Conservation (phyloP, 2,888 invertebrate genomes). For the Lasioglossum leucozonium region DNA sequence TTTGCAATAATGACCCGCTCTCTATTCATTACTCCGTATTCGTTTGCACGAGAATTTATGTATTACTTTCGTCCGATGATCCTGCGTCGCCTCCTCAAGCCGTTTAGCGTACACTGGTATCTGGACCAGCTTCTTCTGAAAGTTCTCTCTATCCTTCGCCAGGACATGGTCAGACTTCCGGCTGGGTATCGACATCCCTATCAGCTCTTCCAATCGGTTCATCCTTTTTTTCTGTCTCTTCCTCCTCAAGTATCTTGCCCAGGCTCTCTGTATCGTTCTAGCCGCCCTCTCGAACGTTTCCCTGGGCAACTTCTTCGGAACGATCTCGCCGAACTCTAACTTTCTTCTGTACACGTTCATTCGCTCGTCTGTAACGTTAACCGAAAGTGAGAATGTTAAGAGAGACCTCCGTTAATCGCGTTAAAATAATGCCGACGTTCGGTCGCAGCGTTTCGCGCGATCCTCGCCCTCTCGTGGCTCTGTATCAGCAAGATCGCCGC, state of each 20-base stretch:
- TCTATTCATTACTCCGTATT: too few relatives aligned
- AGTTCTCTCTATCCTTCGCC: slow-evolving; percentile 83
- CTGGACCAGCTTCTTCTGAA: slow-evolving; percentile 73
- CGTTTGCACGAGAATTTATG: neutral
- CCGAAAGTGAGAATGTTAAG: neutral
- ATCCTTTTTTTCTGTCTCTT: slow-evolving; percentile 84
- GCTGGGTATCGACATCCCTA: slow-evolving; percentile 87
- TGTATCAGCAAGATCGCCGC: slow-evolving; percentile 74
- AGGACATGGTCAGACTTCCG: slow-evolving; percentile 85
- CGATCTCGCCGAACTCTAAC: slow-evolving; percentile 56
- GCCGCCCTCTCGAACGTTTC: slow-evolving; percentile 74
- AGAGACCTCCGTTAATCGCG: neutral
- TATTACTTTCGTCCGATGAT: slow-evolving; percentile 69
- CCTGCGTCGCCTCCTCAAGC: slow-evolving; percentile 78
- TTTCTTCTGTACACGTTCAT: slow-evolving; percentile 61
- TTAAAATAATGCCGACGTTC: slow-evolving; percentile 44
- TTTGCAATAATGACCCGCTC: too few relatives aligned
- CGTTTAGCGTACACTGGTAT: slow-evolving; percentile 85
- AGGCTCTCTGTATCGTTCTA: slow-evolving; percentile 83
- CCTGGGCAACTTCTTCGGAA: slow-evolving; percentile 52
- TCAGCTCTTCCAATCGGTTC: slow-evolving; percentile 84
- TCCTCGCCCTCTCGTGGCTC: slow-evolving; percentile 77
- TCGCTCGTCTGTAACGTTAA: slow-evolving; percentile 55
- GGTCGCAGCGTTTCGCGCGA: slow-evolving; percentile 63
- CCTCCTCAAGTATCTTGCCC: slow-evolving; percentile 85